phyloP scores from a whole-genome alignment of 2,888 invertebrate species.

The Teinopalpus imperialis region DNA sequence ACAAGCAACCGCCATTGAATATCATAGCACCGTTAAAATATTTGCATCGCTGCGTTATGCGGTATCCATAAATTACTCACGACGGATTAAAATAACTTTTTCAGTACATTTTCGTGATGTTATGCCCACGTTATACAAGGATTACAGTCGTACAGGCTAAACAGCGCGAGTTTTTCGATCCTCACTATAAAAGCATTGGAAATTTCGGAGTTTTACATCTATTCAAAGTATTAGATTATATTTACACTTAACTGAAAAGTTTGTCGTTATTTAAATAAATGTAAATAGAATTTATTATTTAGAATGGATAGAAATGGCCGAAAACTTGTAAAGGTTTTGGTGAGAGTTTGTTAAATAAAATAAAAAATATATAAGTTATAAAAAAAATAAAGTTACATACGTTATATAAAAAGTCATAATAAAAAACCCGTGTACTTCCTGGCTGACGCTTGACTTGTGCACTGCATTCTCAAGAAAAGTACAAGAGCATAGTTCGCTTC shows the following conservation, averaged over 20 bases:
- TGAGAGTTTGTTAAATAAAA: no score
- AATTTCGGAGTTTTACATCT: slow-evolving; percentile 57
- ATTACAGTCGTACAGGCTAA: slow-evolving; percentile 56
- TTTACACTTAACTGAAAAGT: neutral
- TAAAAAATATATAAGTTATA: no score
- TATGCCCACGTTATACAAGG: slow-evolving; percentile 46
- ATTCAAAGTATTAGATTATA: slow-evolving; percentile 43
- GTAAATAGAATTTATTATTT: no score
- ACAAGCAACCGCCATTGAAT: slow-evolving; percentile 17
- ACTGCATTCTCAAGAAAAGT: no score
- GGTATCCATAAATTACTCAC: slow-evolving; percentile 27
- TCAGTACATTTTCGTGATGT: slow-evolving; percentile 39
- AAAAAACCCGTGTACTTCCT: no score
- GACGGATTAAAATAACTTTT: slow-evolving; percentile 42
- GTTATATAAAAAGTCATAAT: no score
- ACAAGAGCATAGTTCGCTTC: no score
- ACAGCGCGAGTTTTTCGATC: slow-evolving; percentile 34
- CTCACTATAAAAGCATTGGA: slow-evolving; percentile 55
- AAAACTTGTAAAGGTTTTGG: no score
- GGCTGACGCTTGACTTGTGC: no score
- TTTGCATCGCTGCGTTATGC: slow-evolving; percentile 26
- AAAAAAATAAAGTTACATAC: no score
- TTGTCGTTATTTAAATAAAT: no score
- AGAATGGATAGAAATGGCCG: no score
- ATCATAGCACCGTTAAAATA: slow-evolving; percentile 23